These are phyloP conservation scores for Protobothrops mucrosquamatus DNA, from an alignment of 2,113 vertebrate genomes.

Conservation along the genomic window DNA sequence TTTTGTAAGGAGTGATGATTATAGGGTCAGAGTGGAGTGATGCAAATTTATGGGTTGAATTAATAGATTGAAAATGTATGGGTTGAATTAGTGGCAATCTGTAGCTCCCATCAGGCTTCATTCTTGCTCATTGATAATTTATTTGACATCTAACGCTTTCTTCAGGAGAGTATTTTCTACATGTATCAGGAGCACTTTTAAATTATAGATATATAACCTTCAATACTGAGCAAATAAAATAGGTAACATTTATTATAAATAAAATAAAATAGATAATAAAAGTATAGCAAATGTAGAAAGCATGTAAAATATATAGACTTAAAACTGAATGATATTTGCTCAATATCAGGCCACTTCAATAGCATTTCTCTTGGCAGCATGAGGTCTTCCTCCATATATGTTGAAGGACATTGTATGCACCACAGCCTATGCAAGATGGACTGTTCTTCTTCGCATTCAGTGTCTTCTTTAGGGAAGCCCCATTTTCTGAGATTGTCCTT, in stretches of 20 bases:
- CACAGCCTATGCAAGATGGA: background rate
- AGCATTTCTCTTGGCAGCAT: background rate
- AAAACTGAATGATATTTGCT: too few species aligned
- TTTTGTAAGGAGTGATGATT: background rate
- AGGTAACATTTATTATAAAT: background rate
- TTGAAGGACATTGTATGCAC: background rate
- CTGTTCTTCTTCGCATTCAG: background rate
- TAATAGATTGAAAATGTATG: background rate
- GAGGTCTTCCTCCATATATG: background rate
- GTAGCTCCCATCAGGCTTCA: background rate
- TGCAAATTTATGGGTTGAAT: background rate
- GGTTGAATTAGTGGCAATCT: background rate
- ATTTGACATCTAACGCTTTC: background rate
- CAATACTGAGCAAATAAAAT: background rate
- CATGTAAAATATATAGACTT: background rate
- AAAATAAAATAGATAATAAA: background rate
- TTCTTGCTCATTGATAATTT: background rate
- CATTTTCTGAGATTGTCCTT: background rate
- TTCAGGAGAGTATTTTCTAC: background rate
- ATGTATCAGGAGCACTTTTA: background rate
- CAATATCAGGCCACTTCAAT: background rate
- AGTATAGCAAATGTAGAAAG: background rate
- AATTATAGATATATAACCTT: background rate
- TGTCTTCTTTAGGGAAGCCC: background rate
- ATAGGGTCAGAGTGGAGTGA: background rate